Conservation (phyloP, 2,888 invertebrate species). For the Lasioglossum zephyrum region DNA sequence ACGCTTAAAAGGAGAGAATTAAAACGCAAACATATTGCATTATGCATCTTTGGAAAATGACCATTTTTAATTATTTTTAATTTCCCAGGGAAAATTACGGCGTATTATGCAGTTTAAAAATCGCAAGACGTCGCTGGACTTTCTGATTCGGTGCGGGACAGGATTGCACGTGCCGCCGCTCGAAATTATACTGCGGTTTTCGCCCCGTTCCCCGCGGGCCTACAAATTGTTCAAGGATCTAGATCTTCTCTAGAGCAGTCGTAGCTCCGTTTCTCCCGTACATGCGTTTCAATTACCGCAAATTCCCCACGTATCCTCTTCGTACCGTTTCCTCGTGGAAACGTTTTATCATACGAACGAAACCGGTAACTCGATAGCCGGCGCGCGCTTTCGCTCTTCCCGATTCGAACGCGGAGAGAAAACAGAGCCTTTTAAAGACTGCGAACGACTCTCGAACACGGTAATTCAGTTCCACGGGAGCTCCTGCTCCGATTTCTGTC, state of each 20-base stretch:
- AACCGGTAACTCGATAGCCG: constrained; percentile 6
- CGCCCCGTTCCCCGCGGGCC: constrained; percentile 45
- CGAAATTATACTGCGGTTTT: constrained; percentile 40
- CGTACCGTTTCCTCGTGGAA: constrained; percentile 24
- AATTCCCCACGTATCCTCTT: constrained; percentile 18
- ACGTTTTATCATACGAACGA: constrained; percentile 28
- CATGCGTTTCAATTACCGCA: constrained; percentile 51
- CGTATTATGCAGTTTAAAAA: not conserved
- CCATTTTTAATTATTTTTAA: not conserved
- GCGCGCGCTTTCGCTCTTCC: constrained; percentile 1
- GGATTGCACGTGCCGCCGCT: constrained; percentile 5
- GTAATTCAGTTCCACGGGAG: not conserved
- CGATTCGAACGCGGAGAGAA: not conserved
- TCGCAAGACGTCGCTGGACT: not conserved
- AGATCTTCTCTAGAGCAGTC: constrained; percentile 34
- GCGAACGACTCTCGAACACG: not conserved
- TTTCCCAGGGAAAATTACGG: not conserved
- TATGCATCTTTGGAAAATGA: not conserved
- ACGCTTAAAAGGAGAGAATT: too few species aligned
- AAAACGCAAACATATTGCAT: not conserved
- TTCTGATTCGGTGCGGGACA: not conserved
- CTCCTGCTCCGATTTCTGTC: not conserved
- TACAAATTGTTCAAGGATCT: constrained; percentile 54
- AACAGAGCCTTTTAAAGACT: constrained; percentile 10
- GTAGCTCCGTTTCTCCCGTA: constrained; percentile 36